phyloP scores from a whole-genome alignment of 2,113 vertebrate genomes.

The Notarius lentiginosus region DNA sequence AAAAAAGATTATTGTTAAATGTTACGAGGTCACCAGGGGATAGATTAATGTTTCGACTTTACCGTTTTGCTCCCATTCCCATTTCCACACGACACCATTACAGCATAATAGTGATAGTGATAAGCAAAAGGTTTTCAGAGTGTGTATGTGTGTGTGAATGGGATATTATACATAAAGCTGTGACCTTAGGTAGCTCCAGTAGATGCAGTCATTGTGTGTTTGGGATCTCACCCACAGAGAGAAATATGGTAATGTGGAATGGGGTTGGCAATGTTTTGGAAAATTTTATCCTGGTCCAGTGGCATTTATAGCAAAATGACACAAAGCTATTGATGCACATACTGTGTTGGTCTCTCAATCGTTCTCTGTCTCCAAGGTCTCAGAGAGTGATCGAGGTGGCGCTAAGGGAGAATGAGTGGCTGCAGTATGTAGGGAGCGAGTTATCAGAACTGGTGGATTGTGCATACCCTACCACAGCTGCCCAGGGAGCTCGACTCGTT shows the following conservation, averaged over 20 bases:
- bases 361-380: slow-evolving; percentile 59
- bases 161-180: neutral
- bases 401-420: slow-evolving; percentile 69
- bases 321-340: neutral
- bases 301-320: neutral
- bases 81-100: no score
- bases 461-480: slow-evolving; percentile 62
- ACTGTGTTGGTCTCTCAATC: slow-evolving; percentile 2
- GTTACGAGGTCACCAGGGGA: no score
- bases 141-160: no score
- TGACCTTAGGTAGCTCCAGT: neutral
- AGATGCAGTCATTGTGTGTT: neutral
- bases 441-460: slow-evolving; percentile 65
- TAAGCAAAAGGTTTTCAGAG: no score
- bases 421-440: slow-evolving; percentile 68
- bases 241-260: neutral
- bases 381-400: slow-evolving; percentile 66
- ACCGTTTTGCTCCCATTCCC: no score
- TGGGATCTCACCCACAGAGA: neutral
- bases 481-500: slow-evolving; percentile 67
- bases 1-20: no score
- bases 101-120: no score
- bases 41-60: no score
- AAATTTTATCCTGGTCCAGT: neutral
- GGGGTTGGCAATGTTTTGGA: slow-evolving; percentile 12